Conservation (phyloP, 2,113 vertebrate species). For the Pipra filicauda region DNA sequence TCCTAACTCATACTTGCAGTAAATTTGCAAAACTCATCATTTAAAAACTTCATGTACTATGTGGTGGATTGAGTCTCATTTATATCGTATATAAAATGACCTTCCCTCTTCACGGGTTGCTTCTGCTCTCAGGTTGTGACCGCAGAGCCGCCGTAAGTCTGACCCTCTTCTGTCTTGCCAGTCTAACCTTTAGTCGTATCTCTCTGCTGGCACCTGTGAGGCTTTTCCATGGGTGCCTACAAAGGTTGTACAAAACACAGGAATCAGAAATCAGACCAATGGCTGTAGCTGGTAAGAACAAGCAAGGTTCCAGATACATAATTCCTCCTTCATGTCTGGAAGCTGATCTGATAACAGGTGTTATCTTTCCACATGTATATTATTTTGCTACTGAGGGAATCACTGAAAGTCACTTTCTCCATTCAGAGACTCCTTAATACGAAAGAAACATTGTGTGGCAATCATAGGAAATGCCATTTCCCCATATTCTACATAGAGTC, state of each 20-base stretch:
- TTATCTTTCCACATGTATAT: not conserved
- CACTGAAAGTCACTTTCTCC: not conserved
- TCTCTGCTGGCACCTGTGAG: not conserved
- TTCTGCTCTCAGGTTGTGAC: not conserved
- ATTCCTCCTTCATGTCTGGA: not conserved
- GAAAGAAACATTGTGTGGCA: not conserved
- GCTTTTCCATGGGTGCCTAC: not conserved
- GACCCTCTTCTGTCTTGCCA: not conserved
- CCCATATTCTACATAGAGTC: not conserved
- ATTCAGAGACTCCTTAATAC: not conserved
- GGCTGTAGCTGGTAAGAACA: not conserved
- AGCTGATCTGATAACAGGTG: not conserved
- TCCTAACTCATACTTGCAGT: rapidly evolving
- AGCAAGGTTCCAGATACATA: not conserved
- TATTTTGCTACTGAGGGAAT: not conserved
- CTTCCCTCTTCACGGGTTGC: not conserved
- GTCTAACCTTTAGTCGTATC: not conserved
- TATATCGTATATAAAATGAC: not conserved
- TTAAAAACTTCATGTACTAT: not conserved
- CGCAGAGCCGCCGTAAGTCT: not conserved
- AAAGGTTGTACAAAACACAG: not conserved
- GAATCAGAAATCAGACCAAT: not conserved
- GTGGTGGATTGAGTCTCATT: not conserved
- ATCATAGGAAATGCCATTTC: not conserved
- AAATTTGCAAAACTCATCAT: not conserved